Conservation (phyloP, 2,888 invertebrate genomes). For the Hipparchia semele region DNA sequence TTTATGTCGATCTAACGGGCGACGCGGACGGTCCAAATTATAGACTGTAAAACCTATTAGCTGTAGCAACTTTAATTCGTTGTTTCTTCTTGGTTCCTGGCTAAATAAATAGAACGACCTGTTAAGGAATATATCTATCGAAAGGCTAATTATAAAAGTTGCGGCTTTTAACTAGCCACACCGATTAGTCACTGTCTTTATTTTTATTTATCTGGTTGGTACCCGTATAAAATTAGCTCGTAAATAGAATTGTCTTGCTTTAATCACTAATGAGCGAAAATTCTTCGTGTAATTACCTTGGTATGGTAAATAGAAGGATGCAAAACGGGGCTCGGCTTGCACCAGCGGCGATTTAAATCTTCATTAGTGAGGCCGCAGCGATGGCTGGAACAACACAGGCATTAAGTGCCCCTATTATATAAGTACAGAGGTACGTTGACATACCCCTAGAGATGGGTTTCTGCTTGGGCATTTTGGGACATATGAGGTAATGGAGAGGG, state of each 20-base stretch:
- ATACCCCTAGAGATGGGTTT: no score
- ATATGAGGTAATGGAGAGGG: no score
- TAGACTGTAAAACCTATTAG: no score
- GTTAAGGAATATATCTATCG: background rate
- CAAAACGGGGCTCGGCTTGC: slow-evolving; percentile 87
- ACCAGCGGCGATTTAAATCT: slow-evolving; percentile 94
- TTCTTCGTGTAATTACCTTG: slow-evolving; percentile 79
- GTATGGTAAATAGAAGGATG: slow-evolving; percentile 94
- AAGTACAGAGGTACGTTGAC: no score
- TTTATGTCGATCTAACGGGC: no score
- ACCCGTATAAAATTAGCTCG: slow-evolving; percentile 37
- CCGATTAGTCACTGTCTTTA: slow-evolving; percentile 24
- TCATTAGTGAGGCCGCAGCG: slow-evolving; percentile 92
- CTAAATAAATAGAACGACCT: background rate
- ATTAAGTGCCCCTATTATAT: slow-evolving; percentile 17
- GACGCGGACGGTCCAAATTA: no score
- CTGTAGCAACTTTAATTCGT: background rate
- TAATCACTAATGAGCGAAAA: slow-evolving; percentile 42
- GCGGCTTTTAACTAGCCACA: slow-evolving; percentile 20
- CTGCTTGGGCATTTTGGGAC: no score
- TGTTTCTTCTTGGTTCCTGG: background rate
- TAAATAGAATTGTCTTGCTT: slow-evolving; percentile 42
- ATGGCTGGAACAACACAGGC: slow-evolving; percentile 84
- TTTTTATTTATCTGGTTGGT: slow-evolving; percentile 32
- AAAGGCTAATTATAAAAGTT: no score